Evolutionary conservation across 2,888 invertebrate genomes (phyloP).

Genomic region (Melieria omissa): DNA sequence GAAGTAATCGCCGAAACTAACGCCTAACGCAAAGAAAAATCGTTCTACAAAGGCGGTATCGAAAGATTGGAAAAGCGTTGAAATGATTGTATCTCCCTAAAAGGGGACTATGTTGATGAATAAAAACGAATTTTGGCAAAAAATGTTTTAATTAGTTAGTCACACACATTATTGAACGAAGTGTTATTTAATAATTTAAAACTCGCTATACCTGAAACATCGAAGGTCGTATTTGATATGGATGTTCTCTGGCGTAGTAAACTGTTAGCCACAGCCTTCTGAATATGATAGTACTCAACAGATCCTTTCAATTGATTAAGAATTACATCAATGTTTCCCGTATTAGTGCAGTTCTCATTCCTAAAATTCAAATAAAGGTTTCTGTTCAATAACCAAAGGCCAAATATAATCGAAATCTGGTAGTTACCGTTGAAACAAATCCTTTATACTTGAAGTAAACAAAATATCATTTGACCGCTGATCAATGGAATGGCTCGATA

Average conservation of each 20-base stretch:
- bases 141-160: no score
- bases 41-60: no score
- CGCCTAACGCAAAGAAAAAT: no score
- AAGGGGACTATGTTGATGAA: no score
- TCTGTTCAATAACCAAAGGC: background rate
- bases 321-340: conserved; percentile 61
- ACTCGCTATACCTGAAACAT: conserved; percentile 58
- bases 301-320: conserved; percentile 71
- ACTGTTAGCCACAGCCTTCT: conserved; percentile 68
- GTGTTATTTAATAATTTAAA: background rate
- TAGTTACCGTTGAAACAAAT: conserved; percentile 54
- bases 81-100: no score
- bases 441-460: conserved; percentile 69
- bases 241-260: conserved; percentile 68
- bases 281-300: conserved; percentile 70
- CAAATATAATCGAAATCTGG: background rate
- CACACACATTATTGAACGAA: no score
- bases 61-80: no score
- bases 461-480: conserved; percentile 69
- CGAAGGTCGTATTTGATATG: conserved; percentile 69
- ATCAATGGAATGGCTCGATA: conserved; percentile 70
- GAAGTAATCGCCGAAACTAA: no score
- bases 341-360: conserved; percentile 40
- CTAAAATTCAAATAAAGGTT: conserved; percentile 34
- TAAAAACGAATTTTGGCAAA: no score